Percentiles rank a stretch among this genome's conserved stretches.
phyloP scores from a whole-genome alignment of 64 coral and sea anemone species.

The Trachythela sp. region DNA sequence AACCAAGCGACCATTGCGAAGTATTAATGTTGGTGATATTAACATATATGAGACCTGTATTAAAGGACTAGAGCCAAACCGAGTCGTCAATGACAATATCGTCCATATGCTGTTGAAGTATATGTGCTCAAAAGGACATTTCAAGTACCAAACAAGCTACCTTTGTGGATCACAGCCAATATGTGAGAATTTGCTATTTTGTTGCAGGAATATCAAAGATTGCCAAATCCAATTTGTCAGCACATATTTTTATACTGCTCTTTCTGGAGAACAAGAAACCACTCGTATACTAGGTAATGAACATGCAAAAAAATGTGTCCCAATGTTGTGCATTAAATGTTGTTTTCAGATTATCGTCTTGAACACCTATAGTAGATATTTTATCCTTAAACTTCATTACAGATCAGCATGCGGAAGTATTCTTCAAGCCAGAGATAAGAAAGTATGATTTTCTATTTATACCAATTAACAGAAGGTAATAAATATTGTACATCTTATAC shows the following conservation, averaged over 20 bases:
- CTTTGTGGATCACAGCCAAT: neutral
- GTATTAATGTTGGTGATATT: neutral
- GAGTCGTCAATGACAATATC: neutral
- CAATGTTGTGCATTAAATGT: neutral
- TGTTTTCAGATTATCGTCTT: neutral
- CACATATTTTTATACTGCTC: neutral
- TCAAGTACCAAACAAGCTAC: neutral
- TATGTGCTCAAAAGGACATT: neutral
- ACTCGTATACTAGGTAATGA: neutral
- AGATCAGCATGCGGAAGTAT: neutral
- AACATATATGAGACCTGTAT: neutral
- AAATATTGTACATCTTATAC: too few species aligned
- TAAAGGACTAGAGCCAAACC: neutral
- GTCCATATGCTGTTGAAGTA: neutral
- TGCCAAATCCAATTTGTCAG: neutral
- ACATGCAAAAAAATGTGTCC: neutral
- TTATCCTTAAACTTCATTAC: neutral
- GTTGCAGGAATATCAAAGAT: neutral
- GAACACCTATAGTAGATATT: neutral
- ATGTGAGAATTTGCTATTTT: neutral
- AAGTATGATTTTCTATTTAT: neutral
- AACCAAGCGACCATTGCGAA: neutral
- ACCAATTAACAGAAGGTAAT: neutral
- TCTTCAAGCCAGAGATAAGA: neutral
- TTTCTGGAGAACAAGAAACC: neutral